A percentile compares a stretch with the other conserved stretches of the same genome.
phyloP scores from a whole-genome alignment of 2,888 invertebrate genomes.

The Eurytoma californica region DNA sequence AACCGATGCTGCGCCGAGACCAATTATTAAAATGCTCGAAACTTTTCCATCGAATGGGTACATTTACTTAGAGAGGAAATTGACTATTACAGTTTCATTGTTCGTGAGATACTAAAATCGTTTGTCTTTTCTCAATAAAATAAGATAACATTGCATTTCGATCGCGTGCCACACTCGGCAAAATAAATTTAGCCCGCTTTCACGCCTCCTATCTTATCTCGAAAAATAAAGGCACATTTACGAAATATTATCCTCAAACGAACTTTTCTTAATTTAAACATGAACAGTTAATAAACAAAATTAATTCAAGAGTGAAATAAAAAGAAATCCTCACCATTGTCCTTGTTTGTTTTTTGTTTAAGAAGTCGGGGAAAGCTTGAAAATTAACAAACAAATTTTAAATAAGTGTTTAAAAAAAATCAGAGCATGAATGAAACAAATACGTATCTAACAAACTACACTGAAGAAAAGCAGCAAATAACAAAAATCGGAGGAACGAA shows the following conservation, averaged over 20 bases:
- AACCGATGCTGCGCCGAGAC: too few species aligned
- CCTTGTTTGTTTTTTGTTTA: too few species aligned
- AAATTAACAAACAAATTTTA: too few species aligned
- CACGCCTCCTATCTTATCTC: background rate
- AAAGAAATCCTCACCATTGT: background rate
- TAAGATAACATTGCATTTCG: slow-evolving; percentile 1
- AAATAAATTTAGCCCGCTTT: slow-evolving; percentile 1
- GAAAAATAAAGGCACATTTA: background rate
- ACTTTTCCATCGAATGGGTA: background rate
- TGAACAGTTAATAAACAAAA: too few species aligned
- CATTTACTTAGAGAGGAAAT: background rate
- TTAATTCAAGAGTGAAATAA: background rate
- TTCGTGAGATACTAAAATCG: background rate
- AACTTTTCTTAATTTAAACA: background rate
- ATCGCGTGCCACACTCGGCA: background rate
- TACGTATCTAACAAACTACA: too few species aligned
- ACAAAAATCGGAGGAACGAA: too few species aligned
- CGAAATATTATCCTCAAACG: background rate
- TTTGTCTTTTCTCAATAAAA: slow-evolving; percentile 10
- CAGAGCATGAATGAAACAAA: too few species aligned
- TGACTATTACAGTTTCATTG: background rate
- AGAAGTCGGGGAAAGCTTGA: too few species aligned
- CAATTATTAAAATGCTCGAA: background rate
- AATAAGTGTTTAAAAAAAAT: too few species aligned
- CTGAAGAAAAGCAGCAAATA: too few species aligned